phyloP scores from a whole-genome alignment of 2,113 vertebrate genomes.

The Glaucidium brasilianum region DNA sequence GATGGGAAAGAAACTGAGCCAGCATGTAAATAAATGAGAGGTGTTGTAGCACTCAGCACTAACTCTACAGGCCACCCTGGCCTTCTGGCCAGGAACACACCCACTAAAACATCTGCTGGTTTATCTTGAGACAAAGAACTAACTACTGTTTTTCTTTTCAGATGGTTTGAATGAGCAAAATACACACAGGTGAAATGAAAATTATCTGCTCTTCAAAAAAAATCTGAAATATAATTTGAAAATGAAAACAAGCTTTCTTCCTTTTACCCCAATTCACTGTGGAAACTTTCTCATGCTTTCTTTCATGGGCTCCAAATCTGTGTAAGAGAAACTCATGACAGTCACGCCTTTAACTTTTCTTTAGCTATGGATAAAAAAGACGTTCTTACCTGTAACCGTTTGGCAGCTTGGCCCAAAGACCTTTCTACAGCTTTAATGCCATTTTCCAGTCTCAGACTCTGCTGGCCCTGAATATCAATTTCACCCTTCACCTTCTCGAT shows the following conservation, averaged over 20 bases:
- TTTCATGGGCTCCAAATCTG: background rate
- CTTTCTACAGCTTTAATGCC: constrained; percentile 92
- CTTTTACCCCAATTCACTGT: background rate
- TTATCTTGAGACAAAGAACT: background rate
- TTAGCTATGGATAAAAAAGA: background rate
- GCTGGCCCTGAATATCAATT: constrained; percentile 89
- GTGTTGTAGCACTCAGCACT: background rate
- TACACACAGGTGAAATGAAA: background rate
- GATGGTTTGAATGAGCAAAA: background rate
- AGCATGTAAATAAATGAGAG: background rate
- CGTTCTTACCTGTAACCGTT: constrained; percentile 85
- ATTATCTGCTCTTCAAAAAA: background rate
- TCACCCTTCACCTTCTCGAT: constrained; percentile 87
- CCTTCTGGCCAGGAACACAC: background rate
- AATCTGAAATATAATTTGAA: background rate
- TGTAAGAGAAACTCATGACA: background rate
- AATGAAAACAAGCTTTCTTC: background rate
- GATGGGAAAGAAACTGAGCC: background rate
- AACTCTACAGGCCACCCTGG: background rate
- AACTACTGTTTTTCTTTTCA: background rate
- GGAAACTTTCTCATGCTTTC: background rate
- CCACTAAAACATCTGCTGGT: background rate
- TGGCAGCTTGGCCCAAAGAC: constrained; percentile 89
- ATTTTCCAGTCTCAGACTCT: constrained; percentile 89
- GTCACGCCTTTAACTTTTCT: background rate